Evolutionary conservation across 1,140 invertebrate genomes (phyloP), one percentile per base, ranked within the genome.

Genomic region (Penaeus indicus): DNA sequence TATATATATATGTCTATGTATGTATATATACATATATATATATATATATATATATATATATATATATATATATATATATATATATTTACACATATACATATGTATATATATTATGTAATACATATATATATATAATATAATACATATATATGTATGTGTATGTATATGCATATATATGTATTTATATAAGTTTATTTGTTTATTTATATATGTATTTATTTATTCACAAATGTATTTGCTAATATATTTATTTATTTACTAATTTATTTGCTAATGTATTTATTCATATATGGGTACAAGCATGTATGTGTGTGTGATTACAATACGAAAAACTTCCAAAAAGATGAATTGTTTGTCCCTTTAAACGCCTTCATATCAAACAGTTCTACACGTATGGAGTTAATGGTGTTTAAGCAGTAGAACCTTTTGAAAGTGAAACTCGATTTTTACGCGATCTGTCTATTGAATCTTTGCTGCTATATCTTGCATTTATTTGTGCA

Each of bases 61-160:
- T 2, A 72, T 8, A 72, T n/a, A 72, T n/a, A 72, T n/a, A 72
- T n/a, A 72, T n/a, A 72, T 3, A 72, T n/a, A 72, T n/a, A 72
- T n/a, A 72, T n/a, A 72, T n/a, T 22, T n/a, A 72, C 32, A 72
- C 32, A 72, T n/a, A 72, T n/a, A 72, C 32, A 72, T n/a, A 72
- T 72, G n/a, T 72, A 72, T 72, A 72, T 72, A 72, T 72, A 72
- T 72, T 72, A 72, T 72, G n/a, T 72, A 72, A 72, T 72, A 72
- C n/a, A 72, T n/a, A 72, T 72, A 72, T 72, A 72, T 72, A 72
- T 72, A 72, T 72, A 13, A 7, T 32, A 72, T 13, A 27, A 25
- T 72, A 72, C 22, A n/a, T 72, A 72, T 32, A n/a, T 72, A n/a
- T 32, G n/a, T 72, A n/a, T 22, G n/a, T n/a, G n/a, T 72, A 72